phyloP scores from a whole-genome alignment of 2,797 vertebrate genomes.

The Natrix natrix region DNA sequence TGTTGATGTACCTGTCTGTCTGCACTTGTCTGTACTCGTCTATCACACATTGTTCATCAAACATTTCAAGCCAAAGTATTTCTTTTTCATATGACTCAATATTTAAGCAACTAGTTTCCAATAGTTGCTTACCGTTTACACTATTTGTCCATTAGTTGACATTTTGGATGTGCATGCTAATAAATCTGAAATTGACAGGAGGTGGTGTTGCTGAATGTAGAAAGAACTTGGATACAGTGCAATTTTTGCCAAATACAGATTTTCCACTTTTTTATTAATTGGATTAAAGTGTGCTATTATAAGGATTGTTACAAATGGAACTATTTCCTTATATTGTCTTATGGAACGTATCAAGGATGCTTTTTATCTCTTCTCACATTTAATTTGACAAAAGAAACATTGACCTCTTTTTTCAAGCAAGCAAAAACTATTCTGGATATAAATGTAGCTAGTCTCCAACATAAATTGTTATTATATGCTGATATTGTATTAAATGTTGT shows the following conservation, averaged over 20 bases:
- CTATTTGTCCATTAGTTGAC: background rate
- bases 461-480: background rate
- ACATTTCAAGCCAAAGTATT: background rate
- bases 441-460: background rate
- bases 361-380: background rate
- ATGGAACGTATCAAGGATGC: background rate
- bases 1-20: background rate
- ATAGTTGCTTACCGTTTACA: background rate
- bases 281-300: background rate
- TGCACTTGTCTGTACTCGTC: background rate
- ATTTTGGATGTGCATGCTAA: background rate
- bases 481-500: background rate
- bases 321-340: background rate
- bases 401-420: background rate
- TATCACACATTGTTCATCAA: background rate
- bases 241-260: background rate
- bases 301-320: background rate
- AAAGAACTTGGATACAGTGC: background rate
- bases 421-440: background rate
- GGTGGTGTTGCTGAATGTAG: background rate
- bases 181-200: background rate
- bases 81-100: background rate
- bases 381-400: background rate
- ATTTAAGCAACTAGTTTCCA: background rate
- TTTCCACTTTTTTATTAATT: background rate